phyloP scores from a whole-genome alignment of 2,113 vertebrate genomes.

The Protobothrops flavoviridis region DNA sequence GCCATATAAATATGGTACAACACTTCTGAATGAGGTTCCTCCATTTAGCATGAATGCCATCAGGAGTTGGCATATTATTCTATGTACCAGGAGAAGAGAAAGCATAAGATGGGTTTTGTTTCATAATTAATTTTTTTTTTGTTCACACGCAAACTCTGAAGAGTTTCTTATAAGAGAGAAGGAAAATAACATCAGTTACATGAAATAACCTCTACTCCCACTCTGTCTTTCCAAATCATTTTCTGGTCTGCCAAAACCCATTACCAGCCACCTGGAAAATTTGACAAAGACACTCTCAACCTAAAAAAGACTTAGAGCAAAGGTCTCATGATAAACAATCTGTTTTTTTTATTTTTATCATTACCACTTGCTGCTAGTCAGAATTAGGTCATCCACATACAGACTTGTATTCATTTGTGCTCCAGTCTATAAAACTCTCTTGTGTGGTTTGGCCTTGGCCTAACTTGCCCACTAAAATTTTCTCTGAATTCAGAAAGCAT shows the following conservation, averaged over 20 bases:
- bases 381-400: neutral
- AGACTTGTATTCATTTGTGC: neutral
- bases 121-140: neutral
- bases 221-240: fast-evolving
- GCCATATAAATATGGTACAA: fast-evolving
- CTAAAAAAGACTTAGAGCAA: neutral
- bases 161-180: neutral
- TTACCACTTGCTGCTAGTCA: neutral
- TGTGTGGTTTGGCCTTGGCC: neutral
- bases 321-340: neutral
- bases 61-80: neutral
- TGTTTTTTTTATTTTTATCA: neutral
- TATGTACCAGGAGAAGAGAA: neutral
- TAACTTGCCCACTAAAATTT: neutral
- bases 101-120: fast-evolving
- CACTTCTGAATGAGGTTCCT: neutral
- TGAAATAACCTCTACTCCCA: neutral
- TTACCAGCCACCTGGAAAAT: neutral
- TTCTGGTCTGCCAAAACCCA: neutral
- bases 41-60: neutral
- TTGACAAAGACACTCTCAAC: neutral
- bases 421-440: neutral
- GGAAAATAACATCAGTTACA: neutral
- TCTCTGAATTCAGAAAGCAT: neutral
- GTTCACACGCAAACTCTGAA: neutral